Evolutionary conservation across 1,140 invertebrate species (phyloP).

Genomic region (Cataglyphis hispanica): DNA sequence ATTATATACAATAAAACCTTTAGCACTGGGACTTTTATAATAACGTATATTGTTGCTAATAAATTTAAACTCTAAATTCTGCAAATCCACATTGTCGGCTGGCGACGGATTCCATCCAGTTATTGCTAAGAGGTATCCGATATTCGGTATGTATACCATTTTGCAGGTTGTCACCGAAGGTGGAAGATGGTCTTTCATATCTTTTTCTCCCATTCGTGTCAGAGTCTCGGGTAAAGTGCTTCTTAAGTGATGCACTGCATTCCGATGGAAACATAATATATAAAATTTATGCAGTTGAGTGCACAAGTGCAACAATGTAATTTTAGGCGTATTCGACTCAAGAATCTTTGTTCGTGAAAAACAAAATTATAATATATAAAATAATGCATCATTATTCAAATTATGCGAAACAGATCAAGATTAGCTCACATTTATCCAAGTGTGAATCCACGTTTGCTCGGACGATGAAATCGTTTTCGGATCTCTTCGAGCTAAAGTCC

Average conservation of each 20-base stretch:
- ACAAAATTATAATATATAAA: neutral
- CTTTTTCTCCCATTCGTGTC: slow-evolving; percentile 89
- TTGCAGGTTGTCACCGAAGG: slow-evolving; percentile 90
- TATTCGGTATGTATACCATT: slow-evolving; percentile 93
- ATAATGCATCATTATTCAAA: neutral
- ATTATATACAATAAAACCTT: slow-evolving; percentile 87
- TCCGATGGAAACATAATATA: neutral
- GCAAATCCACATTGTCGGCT: slow-evolving; percentile 87
- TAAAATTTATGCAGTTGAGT: neutral
- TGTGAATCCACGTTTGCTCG: slow-evolving; percentile 90
- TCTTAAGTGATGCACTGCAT: slow-evolving; percentile 55
- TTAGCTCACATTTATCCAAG: slow-evolving; percentile 89
- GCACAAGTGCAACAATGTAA: neutral
- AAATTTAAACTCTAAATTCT: slow-evolving; percentile 91
- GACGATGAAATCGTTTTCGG: slow-evolving; percentile 89
- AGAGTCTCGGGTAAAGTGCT: slow-evolving; percentile 87
- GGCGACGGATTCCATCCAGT: slow-evolving; percentile 88
- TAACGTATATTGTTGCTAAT: slow-evolving; percentile 89
- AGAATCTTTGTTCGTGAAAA: neutral
- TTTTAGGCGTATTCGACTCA: too few relatives aligned
- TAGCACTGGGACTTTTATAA: slow-evolving; percentile 92
- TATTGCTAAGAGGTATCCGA: slow-evolving; percentile 92
- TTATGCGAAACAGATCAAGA: neutral
- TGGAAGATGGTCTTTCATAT: slow-evolving; percentile 89
- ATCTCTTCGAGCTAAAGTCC: slow-evolving; percentile 90